Base-by-base conservation (phyloP, 2,113 vertebrate genomes). In the Cryptotis parvus region DNA sequence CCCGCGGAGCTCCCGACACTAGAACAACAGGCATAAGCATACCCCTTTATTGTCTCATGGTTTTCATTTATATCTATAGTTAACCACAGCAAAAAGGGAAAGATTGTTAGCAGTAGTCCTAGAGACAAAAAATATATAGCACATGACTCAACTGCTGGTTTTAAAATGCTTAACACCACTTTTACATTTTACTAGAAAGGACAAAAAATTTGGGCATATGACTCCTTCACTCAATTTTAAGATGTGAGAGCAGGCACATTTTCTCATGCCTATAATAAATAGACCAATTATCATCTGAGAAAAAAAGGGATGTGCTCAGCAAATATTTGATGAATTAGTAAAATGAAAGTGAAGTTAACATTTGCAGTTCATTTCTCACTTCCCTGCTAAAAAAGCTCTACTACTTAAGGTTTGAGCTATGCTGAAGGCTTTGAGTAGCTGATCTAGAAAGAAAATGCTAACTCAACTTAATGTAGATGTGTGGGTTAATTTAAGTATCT, bases 151-250 rank as follows among this genome's bases (percentile, higher is more conserved):
- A 84, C 90, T 35, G 58, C 27, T 63, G n/a, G 70, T n/a, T 94
- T 92, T 94, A 37, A 94, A 94, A 66, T 76, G 31, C 1, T 89
- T 1, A 79, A 45, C 9, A 2, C n/a, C 61, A 76, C 20, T 79
- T 72, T 20, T 73, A 4, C 0, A 35, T 33, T 52, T 43, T 61
- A 94, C 3, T 52, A 83, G 43, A 39, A 24, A 33, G 66, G 37
- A 52, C 26, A 35, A 37, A 83, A 76, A 77, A 65, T 1, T 35
- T 87, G 45, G 20, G 80, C 75, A 77, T 14, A 86, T 49, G 61
- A 86, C 26, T 86, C 37, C 35, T 10, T 92, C 77, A 69, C 9
- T 93, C 61, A 73, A 52, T 87, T 75, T 89, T 58, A 80, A 87
- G 35, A 84, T 41, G 65, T 12, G 27, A 77, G 12, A 18, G 11